Evolutionary conservation across 2,113 vertebrate genomes (phyloP).

Genomic region (Pseudorhombus dupliciocellatus): DNA sequence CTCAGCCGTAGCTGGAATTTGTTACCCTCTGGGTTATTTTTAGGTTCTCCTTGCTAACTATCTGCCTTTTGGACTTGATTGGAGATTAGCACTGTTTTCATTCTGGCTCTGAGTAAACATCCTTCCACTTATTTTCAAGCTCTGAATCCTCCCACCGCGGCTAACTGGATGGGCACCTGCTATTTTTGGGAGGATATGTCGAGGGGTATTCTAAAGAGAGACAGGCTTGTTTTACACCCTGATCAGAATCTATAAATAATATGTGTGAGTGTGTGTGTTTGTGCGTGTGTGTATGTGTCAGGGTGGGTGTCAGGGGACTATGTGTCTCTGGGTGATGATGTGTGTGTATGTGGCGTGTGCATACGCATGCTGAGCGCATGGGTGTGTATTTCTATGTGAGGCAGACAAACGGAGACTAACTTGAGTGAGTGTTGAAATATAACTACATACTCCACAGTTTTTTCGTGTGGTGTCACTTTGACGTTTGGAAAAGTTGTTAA

Average conservation of each 20-base stretch:
- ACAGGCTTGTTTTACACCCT: constrained; percentile 73
- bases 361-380: constrained; percentile 34
- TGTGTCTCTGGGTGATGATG: constrained; percentile 48
- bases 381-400: constrained; percentile 48
- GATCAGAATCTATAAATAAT: constrained; percentile 85
- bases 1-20: constrained; percentile 63
- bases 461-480: constrained; percentile 40
- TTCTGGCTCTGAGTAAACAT: constrained; percentile 80
- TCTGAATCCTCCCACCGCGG: constrained; percentile 72
- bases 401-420: constrained; percentile 53
- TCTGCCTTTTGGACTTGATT: constrained; percentile 79
- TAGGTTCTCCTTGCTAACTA: constrained; percentile 77
- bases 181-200: constrained; percentile 84
- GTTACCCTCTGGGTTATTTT: constrained; percentile 71
- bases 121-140: constrained; percentile 82
- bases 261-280: constrained; percentile 36
- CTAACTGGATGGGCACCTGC: constrained; percentile 78
- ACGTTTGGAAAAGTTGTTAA: constrained; percentile 25
- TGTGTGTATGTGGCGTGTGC: constrained; percentile 40
- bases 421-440: constrained; percentile 74
- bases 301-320: neutral
- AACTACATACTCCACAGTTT: constrained; percentile 47
- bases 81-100: constrained; percentile 81
- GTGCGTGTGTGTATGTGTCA: constrained; percentile 14
- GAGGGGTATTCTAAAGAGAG: constrained; percentile 84